Percentiles rank a stretch among this genome's conserved stretches.
Conservation (phyloP, 1,140 invertebrate species). For the Brachionus rubens region DNA sequence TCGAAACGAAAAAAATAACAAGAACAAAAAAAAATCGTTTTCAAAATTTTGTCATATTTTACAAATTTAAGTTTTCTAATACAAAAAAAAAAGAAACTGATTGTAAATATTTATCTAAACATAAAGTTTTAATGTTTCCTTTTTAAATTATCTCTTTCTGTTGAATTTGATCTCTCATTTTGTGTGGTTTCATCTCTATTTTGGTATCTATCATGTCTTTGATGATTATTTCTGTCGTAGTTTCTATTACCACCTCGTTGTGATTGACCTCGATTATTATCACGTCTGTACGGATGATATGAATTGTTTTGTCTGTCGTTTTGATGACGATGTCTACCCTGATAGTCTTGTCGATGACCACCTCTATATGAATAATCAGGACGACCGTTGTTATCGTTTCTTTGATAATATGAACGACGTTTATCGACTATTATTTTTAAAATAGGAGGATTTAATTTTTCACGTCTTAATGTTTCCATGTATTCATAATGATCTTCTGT, state of each 20-base stretch:
- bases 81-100: too few species aligned
- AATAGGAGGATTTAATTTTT: not conserved
- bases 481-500: slow-evolving; percentile 18
- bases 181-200: not conserved
- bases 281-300: not conserved
- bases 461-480: not conserved
- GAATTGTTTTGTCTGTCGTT: not conserved
- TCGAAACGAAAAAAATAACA: not conserved
- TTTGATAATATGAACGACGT: slow-evolving; percentile 8
- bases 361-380: not conserved
- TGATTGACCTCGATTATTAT: not conserved
- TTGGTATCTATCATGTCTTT: not conserved
- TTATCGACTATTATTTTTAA: slow-evolving; percentile 25
- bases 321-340: not conserved
- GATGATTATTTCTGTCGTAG: not conserved
- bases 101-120: not conserved
- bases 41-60: too few species aligned
- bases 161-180: not conserved
- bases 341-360: not conserved
- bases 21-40: not conserved
- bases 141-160: not conserved
- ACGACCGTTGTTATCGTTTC: not conserved
- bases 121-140: not conserved
- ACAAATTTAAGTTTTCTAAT: too few species aligned
- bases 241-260: not conserved